Percentiles rank a stretch among this genome's conserved stretches.
Conservation (phyloP, 2,113 vertebrate genomes). For the Tiliqua scincoides region DNA sequence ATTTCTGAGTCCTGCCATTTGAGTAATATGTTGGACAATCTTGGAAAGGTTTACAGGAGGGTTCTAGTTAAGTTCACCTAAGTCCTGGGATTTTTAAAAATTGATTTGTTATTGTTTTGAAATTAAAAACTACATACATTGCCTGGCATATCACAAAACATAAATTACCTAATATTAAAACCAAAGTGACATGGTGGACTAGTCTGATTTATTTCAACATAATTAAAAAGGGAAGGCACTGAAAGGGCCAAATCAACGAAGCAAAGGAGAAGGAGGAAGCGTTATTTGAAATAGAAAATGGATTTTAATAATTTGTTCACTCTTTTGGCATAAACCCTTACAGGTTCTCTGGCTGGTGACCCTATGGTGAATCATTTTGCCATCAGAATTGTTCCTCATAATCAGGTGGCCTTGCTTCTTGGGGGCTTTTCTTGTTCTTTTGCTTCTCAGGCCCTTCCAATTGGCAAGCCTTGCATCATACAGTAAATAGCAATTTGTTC, state of each 20-base stretch:
- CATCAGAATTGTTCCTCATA: neutral
- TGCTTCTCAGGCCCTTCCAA: neutral
- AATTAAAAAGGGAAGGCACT: neutral
- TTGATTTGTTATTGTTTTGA: too few species aligned
- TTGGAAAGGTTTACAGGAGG: too few species aligned
- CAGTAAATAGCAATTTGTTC: neutral
- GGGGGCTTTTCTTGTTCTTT: neutral
- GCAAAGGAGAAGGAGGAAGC: neutral
- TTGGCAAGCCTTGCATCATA: neutral
- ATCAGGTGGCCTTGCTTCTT: neutral
- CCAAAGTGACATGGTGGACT: too few species aligned
- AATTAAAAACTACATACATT: too few species aligned
- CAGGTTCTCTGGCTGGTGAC: neutral
- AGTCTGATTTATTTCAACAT: neutral
- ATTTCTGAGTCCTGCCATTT: too few species aligned
- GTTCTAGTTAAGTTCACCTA: too few species aligned
- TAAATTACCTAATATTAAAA: too few species aligned
- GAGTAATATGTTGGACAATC: too few species aligned
- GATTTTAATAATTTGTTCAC: neutral
- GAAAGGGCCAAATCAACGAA: neutral
- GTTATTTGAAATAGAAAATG: neutral
- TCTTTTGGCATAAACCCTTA: neutral
- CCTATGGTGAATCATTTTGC: neutral
- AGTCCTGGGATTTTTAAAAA: too few species aligned
- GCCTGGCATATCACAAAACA: too few species aligned